phyloP scores from a whole-genome alignment of 2,888 invertebrate species.

The Thecocarcelia acutangulata region DNA sequence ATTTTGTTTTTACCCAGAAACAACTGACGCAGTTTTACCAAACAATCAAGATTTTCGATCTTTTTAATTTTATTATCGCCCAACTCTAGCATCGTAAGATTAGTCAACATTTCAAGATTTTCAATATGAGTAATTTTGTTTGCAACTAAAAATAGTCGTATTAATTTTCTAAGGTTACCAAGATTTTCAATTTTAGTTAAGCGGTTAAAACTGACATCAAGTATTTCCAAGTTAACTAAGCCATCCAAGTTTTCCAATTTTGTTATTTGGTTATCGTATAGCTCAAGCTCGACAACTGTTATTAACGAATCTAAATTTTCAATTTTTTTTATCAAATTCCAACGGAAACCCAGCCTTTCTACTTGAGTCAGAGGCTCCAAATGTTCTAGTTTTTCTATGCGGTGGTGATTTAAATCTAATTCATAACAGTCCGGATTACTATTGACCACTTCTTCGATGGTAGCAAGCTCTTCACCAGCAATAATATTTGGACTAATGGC shows the following conservation, averaged over 20 bases:
- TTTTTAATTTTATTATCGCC: constrained; percentile 96
- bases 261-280: constrained; percentile 98
- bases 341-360: constrained; percentile 91
- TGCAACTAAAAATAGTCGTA: constrained; percentile 93
- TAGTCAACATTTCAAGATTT: constrained; percentile 90
- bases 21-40: constrained; percentile 88
- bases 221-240: constrained; percentile 91
- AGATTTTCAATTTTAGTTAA: constrained; percentile 93
- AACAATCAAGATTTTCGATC: constrained; percentile 91
- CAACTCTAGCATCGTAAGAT: constrained; percentile 92
- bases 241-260: constrained; percentile 94
- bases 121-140: constrained; percentile 94
- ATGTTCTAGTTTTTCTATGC: constrained; percentile 92
- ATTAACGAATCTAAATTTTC: constrained; percentile 91
- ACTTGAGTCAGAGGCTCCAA: constrained; percentile 89
- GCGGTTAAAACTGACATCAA: constrained; percentile 98
- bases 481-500: constrained; percentile 38
- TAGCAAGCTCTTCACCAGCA: constrained; percentile 71
- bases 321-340: constrained; percentile 97
- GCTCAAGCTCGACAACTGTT: constrained; percentile 92
- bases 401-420: constrained; percentile 94
- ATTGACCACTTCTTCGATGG: constrained; percentile 78
- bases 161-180: constrained; percentile 87
- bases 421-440: constrained; percentile 80
- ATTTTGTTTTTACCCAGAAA: constrained; percentile 98